phyloP scores from a whole-genome alignment of 2,888 invertebrate species.

The Scaptomyza polygonia region DNA sequence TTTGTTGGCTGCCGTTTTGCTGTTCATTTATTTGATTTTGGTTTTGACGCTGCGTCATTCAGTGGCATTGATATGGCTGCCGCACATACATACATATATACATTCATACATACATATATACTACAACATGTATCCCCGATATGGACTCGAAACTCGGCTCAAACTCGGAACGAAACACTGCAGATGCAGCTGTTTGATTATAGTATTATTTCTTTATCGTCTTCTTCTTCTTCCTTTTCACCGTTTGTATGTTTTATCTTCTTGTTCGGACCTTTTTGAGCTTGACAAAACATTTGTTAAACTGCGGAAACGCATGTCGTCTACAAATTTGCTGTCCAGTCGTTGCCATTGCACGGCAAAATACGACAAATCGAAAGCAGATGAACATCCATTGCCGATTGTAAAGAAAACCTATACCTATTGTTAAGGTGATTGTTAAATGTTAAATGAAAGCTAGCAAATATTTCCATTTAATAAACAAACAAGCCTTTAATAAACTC shows the following conservation, averaged over 20 bases:
- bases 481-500: too few relatives aligned
- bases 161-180: conserved; percentile 26
- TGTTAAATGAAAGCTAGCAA: neutral
- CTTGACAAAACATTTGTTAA: conserved; percentile 78
- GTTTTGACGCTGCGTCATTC: conserved; percentile 78
- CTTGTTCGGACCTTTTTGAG: conserved; percentile 66
- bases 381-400: conserved; percentile 2
- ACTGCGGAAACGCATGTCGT: conserved; percentile 75
- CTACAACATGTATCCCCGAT: conserved; percentile 34
- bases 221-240: conserved; percentile 5
- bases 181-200: conserved; percentile 64
- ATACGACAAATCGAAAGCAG: conserved; percentile 35
- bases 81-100: conserved; percentile 41
- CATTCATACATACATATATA: conserved; percentile 39
- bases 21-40: conserved; percentile 70
- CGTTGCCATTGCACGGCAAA: conserved; percentile 31
- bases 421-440: neutral
- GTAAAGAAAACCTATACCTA: neutral
- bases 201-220: conserved; percentile 19
- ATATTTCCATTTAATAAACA: neutral
- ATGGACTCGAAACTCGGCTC: conserved; percentile 38
- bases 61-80: conserved; percentile 71
- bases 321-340: conserved; percentile 62
- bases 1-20: conserved; percentile 66
- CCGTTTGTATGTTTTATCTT: conserved; percentile 28